phyloP scores from a whole-genome alignment of 2,888 invertebrate genomes.

The Leucophora obtusa region DNA sequence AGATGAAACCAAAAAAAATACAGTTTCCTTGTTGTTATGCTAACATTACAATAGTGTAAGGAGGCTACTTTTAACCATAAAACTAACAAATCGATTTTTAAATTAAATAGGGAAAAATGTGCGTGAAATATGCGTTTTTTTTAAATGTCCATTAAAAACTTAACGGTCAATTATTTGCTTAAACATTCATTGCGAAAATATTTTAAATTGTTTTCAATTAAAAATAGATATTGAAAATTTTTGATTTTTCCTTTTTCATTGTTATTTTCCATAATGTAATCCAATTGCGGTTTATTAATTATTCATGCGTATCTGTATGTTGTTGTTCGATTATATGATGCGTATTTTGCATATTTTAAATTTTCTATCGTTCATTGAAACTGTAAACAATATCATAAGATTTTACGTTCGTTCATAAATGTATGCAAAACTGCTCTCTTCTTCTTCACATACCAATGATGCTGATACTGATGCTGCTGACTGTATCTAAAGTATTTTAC shows the following conservation, averaged over 20 bases:
- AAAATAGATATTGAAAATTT: slow-evolving; percentile 2
- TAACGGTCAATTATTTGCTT: background rate
- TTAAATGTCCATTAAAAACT: background rate
- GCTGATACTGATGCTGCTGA: slow-evolving; percentile 24
- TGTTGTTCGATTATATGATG: slow-evolving; percentile 15
- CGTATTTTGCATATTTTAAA: slow-evolving; percentile 57
- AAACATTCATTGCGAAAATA: background rate
- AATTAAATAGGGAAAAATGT: background rate
- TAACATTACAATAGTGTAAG: background rate
- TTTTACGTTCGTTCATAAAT: background rate
- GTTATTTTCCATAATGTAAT: slow-evolving; percentile 46
- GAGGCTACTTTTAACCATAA: background rate
- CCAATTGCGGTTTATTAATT: slow-evolving; percentile 59
- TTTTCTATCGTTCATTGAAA: slow-evolving; percentile 61
- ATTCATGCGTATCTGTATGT: slow-evolving; percentile 55
- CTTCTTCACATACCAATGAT: background rate
- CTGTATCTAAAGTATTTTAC: slow-evolving; percentile 40
- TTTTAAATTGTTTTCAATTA: background rate
- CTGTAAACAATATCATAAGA: slow-evolving; percentile 23
- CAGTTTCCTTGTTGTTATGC: slow-evolving; percentile 11
- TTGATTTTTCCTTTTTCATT: background rate
- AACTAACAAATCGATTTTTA: background rate
- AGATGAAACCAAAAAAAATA: slow-evolving; percentile 3
- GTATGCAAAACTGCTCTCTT: background rate
- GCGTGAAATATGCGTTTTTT: background rate